Percentiles rank a stretch among this genome's conserved stretches.
These are phyloP conservation scores for Desoria tigrina DNA, from an alignment of 2,888 invertebrate species.

Conservation along the genomic window DNA sequence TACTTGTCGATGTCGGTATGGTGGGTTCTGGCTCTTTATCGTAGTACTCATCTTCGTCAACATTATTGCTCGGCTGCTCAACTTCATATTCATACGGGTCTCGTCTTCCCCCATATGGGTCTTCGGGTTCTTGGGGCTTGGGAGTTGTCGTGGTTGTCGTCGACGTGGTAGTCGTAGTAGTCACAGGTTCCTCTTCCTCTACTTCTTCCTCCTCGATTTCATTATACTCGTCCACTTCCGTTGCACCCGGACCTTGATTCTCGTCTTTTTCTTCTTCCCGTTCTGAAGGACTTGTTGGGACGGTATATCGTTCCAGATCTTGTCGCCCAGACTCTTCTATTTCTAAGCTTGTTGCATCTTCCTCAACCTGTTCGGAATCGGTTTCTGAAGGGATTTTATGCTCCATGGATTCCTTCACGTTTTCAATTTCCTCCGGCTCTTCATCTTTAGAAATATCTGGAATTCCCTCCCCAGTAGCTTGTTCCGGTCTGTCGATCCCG, in stretches of 20 bases:
- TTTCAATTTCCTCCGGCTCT: constrained; percentile 4
- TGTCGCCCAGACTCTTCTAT: constrained; percentile 46
- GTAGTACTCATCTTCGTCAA: constrained; percentile 14
- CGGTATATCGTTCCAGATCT: constrained; percentile 47
- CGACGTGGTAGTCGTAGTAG: constrained; percentile 23
- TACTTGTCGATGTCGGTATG: constrained; percentile 8
- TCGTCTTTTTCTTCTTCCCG: constrained; percentile 20
- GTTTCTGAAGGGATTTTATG: not conserved
- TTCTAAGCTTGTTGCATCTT: constrained; percentile 33
- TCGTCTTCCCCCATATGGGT: constrained; percentile 20
- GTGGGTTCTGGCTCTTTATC: constrained; percentile 1
- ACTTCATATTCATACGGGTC: constrained; percentile 29
- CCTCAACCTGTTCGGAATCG: constrained; percentile 25
- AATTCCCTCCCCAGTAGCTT: constrained; percentile 28
- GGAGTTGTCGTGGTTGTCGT: constrained; percentile 20
- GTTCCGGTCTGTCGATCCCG: constrained; percentile 18
- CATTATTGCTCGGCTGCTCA: constrained; percentile 31
- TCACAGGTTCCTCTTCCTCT: constrained; percentile 5
- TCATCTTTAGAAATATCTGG: not conserved
- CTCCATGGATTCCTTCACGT: not conserved
- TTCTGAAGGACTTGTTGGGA: constrained; percentile 8
- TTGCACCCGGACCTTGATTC: constrained; percentile 20
- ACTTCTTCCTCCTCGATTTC: constrained; percentile 27
- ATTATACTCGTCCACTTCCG: constrained; percentile 24
- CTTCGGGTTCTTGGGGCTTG: constrained; percentile 1